Evolutionary conservation across 2,797 vertebrate genomes (phyloP), one percentile per base, ranked within the genome.

Genomic region (Gila robusta): DNA sequence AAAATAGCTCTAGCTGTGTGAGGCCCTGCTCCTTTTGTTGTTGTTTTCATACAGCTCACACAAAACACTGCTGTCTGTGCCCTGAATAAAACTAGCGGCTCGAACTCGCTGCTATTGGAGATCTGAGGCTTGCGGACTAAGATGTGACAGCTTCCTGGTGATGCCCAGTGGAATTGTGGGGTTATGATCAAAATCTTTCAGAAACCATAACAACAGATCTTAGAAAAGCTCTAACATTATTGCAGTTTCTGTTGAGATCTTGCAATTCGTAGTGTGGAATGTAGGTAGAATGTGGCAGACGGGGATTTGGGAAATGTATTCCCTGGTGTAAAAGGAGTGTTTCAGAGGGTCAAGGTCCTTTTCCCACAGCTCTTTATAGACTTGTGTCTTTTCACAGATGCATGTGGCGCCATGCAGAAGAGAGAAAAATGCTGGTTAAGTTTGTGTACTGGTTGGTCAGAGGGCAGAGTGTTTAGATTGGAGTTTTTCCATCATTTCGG

Each of bases 381-480:
- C 86, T 90, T 93, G 92, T 62, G 87, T 92, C 89, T 92, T 94
- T 93, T 92, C 90, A 89, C 93, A 90, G 86, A 78, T 90, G 89
- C 81, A 59, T 88, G 92, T 91, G 87, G 90, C 87, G 91, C 88
- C 84, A 81, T 88, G 49, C 52, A 77, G 26, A 85, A 56, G 71
- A 32, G 70, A 41, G 69, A 80, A 81, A 81, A 81, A 81, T 74
- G 35, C 54, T 52, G 41, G 69, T 86, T 39, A 81, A 39, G 56
- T 81, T 66, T 79, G 81, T 54, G 64, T 59, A 82, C 87, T 89
- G 79, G 80, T 81, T 52, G 49, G 69, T 81, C 41, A 23, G 52
- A 87, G 81, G 54, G 86, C 72, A 86, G 72, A n/a, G 35, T 89
- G 88, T 79, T 91, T 90, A 88, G 91, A 91, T 88, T 91, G 88